Evolutionary conservation across 2,113 vertebrate species (phyloP).

Genomic region (Cynoglossus semilaevis): DNA sequence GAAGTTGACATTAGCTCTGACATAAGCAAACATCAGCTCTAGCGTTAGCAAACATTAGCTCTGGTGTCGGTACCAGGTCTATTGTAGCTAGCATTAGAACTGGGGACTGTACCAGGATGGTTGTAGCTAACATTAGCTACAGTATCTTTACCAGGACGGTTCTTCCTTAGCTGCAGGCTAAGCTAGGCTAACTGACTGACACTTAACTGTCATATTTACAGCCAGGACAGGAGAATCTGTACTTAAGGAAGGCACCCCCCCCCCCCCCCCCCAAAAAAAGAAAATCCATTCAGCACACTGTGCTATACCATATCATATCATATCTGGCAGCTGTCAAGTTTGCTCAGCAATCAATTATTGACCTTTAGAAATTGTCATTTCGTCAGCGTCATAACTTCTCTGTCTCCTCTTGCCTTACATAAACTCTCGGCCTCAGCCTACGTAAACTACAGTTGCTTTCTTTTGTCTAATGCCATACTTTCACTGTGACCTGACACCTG

Average conservation of each 20-base stretch:
- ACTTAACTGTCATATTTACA: too few species aligned
- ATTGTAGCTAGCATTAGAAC: too few species aligned
- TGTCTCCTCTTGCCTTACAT: constrained; percentile 68
- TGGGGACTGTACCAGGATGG: too few species aligned
- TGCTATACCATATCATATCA: not conserved
- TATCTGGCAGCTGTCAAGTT: constrained; percentile 23
- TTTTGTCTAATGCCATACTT: constrained; percentile 34
- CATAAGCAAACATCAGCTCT: too few species aligned
- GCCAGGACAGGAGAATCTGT: not conserved
- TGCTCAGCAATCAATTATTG: constrained; percentile 6
- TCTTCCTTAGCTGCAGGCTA: too few species aligned
- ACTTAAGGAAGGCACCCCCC: not conserved
- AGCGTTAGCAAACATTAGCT: too few species aligned
- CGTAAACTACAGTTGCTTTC: constrained; percentile 14
- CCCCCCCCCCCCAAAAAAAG: too few species aligned
- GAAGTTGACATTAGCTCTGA: too few species aligned
- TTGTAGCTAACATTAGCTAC: too few species aligned
- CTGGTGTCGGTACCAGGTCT: too few species aligned
- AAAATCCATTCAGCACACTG: not conserved
- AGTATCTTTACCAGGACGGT: too few species aligned
- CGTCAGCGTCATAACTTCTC: constrained; percentile 37
- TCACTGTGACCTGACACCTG: constrained; percentile 69
- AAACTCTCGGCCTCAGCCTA: constrained; percentile 36
- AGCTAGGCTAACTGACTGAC: too few species aligned
- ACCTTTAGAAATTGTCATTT: constrained; percentile 25